Evolutionary conservation across 2,888 invertebrate genomes (phyloP).

Genomic region (Hydraecia micacea): DNA sequence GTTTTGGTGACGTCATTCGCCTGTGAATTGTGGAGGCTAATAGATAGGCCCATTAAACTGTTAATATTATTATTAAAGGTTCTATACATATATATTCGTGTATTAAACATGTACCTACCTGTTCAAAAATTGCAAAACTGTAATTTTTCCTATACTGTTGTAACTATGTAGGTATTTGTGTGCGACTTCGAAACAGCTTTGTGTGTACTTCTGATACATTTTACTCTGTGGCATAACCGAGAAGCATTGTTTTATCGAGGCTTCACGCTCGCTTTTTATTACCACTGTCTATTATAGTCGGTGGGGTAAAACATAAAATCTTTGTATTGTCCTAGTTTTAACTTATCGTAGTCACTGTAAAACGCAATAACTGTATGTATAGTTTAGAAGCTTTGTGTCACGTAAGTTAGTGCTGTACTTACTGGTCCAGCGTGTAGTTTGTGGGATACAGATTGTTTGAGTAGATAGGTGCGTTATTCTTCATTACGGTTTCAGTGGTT

Average conservation of each 20-base stretch:
- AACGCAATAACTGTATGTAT: slow-evolving; percentile 41
- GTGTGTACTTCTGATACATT: slow-evolving; percentile 13
- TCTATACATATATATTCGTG: too few species aligned
- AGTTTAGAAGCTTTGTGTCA: slow-evolving; percentile 37
- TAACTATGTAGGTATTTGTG: background rate
- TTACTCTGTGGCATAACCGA: slow-evolving; percentile 10
- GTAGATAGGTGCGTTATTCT: slow-evolving; percentile 22
- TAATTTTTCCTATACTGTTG: too few species aligned
- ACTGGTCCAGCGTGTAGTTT: slow-evolving; percentile 14
- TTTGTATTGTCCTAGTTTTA: slow-evolving; percentile 49
- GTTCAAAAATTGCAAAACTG: too few species aligned
- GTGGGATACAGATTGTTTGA: slow-evolving; percentile 30
- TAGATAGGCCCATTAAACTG: too few species aligned
- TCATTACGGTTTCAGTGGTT: slow-evolving; percentile 10
- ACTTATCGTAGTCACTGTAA: slow-evolving; percentile 50
- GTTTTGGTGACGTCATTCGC: too few species aligned
- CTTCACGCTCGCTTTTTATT: slow-evolving; percentile 67
- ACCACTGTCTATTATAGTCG: slow-evolving; percentile 53
- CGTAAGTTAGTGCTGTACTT: slow-evolving; percentile 15
- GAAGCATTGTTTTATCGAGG: slow-evolving; percentile 64
- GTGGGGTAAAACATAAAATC: slow-evolving; percentile 56
- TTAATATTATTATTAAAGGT: too few species aligned
- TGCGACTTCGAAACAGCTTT: background rate
- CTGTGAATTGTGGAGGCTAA: too few species aligned
- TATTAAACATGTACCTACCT: too few species aligned